Conservation (phyloP, 2,888 invertebrate species). For the Chalcosyrphus nemorum region DNA sequence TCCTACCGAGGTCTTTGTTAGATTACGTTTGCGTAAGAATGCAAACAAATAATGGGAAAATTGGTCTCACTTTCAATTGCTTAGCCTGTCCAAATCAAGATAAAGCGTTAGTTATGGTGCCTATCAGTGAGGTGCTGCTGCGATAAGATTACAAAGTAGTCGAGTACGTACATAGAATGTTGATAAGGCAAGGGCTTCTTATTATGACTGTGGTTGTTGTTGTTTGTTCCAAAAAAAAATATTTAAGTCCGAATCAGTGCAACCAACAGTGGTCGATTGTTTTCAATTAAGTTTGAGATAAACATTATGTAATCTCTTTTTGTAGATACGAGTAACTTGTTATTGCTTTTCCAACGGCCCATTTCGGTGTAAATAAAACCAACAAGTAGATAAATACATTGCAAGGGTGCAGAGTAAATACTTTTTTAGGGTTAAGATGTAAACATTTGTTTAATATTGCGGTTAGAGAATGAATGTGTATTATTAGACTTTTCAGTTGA, state of each 20-base stretch:
- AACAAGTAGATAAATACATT: not conserved
- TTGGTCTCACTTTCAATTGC: not conserved
- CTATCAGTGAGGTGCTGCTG: not conserved
- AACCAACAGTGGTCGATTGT: not conserved
- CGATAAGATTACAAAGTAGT: not conserved
- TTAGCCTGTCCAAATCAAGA: not conserved
- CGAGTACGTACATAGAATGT: not conserved
- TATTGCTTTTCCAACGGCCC: not conserved
- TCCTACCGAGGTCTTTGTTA: too few species aligned
- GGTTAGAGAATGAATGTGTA: not conserved
- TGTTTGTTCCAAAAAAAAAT: not conserved
- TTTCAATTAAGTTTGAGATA: not conserved
- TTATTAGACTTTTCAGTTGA: too few species aligned
- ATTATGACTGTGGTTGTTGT: not conserved
- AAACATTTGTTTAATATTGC: too few species aligned
- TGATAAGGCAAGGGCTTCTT: not conserved
- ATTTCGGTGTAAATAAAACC: not conserved
- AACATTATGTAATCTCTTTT: not conserved
- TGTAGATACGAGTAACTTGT: not conserved
- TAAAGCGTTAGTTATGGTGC: not conserved
- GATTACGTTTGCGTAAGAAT: not conserved
- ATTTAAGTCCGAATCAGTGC: not conserved
- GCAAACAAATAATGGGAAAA: not conserved
- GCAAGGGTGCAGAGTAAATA: not conserved
- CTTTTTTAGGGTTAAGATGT: too few species aligned